These are phyloP conservation scores for Protonemura montana DNA, from an alignment of 2,888 invertebrate genomes.

Conservation along the genomic window DNA sequence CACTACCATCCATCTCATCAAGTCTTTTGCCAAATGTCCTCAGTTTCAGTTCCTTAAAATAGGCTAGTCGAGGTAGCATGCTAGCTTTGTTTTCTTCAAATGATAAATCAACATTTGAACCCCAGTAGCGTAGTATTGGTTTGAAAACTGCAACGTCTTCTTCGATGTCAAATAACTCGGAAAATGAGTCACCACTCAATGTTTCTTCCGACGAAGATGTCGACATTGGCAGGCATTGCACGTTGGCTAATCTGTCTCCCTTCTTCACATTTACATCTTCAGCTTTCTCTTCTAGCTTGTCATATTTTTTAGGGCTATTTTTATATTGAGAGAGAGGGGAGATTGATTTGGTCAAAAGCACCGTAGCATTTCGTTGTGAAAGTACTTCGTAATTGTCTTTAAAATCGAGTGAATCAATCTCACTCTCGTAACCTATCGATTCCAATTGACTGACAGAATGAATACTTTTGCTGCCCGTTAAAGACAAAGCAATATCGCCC, in stretches of 20 bases:
- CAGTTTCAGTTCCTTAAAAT: not conserved
- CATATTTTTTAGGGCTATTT: not conserved
- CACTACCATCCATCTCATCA: not conserved
- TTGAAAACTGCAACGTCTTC: not conserved
- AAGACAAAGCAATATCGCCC: not conserved
- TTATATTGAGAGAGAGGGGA: not conserved
- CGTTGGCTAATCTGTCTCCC: not conserved
- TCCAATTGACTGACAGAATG: not conserved
- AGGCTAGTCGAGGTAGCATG: not conserved
- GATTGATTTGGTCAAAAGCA: not conserved
- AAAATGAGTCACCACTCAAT: not conserved
- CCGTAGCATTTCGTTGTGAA: not conserved
- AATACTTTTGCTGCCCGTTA: not conserved
- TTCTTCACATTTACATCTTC: not conserved
- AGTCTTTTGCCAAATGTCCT: not conserved
- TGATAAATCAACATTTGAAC: conserved; percentile 9
- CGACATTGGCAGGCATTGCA: conserved; percentile 16
- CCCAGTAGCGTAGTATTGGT: conserved; percentile 32
- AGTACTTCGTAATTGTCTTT: not conserved
- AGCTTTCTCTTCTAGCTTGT: not conserved
- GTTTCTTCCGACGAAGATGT: conserved; percentile 7
- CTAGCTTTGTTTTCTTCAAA: conserved; percentile 35
- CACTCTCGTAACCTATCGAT: not conserved
- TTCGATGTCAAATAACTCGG: not conserved
- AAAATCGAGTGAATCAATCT: not conserved